Conservation (phyloP, 2,113 vertebrate species). For the Dolichotis patagonum region DNA sequence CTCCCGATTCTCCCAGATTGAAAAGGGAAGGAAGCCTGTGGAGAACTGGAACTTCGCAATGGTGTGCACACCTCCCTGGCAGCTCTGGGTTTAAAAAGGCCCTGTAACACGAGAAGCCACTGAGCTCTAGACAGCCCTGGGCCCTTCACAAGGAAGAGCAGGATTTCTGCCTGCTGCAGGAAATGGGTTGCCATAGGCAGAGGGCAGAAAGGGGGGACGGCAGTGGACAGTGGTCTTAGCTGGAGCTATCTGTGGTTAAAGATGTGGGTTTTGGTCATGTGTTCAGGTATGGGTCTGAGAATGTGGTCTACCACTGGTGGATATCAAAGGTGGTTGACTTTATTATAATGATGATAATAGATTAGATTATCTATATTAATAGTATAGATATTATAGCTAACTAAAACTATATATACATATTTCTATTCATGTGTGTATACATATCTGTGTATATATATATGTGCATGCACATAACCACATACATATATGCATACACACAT, state of each 20-base stretch:
- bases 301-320: neutral
- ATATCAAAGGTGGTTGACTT: neutral
- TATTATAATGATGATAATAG: neutral
- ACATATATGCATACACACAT: neutral
- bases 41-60: neutral
- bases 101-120: neutral
- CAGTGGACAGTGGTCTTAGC: neutral
- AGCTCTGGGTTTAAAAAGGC: neutral
- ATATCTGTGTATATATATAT: neutral
- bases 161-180: neutral
- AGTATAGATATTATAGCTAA: neutral
- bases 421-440: neutral
- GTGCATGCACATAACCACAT: neutral
- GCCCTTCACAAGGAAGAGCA: neutral
- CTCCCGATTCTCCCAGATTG: neutral
- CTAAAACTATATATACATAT: neutral
- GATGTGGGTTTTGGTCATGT: conserved; percentile 1
- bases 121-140: neutral
- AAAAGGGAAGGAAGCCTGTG: neutral
- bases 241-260: neutral
- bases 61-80: neutral
- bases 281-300: neutral
- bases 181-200: neutral
- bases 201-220: neutral
- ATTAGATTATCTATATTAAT: conserved; percentile 3